A percentile compares a stretch with the other conserved stretches of the same genome.
Conservation (phyloP, 2,888 invertebrate species). For the Spisula subtruncata region DNA sequence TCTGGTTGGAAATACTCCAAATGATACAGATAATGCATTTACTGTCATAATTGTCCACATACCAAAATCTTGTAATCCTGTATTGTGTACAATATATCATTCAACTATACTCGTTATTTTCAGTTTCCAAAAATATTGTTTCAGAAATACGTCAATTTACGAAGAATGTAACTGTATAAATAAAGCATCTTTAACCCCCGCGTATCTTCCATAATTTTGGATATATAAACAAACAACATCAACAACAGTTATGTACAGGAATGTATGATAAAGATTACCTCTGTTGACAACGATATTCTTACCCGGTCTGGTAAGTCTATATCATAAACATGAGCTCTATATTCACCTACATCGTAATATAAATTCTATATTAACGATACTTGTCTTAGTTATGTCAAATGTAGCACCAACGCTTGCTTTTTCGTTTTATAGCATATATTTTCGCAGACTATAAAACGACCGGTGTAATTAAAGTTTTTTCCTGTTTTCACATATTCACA, state of each 20-base stretch:
- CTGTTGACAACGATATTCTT: neutral
- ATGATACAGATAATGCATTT: neutral
- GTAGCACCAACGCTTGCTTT: too few relatives aligned
- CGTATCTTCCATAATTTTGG: neutral
- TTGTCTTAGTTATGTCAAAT: too few relatives aligned
- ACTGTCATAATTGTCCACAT: neutral
- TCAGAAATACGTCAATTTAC: neutral
- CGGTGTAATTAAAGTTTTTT: too few relatives aligned
- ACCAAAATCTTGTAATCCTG: neutral
- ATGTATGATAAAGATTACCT: neutral
- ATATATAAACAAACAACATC: neutral
- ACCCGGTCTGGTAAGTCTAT: too few relatives aligned
- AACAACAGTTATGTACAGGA: constrained; percentile 9
- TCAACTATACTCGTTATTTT: neutral
- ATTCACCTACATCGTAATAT: too few relatives aligned
- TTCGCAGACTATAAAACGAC: too few relatives aligned
- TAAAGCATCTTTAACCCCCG: neutral
- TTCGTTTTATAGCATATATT: too few relatives aligned
- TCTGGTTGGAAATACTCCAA: neutral
- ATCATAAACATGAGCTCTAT: too few relatives aligned
- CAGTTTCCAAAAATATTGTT: neutral
- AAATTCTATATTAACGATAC: too few relatives aligned
- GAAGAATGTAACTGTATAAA: neutral
- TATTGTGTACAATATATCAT: neutral
- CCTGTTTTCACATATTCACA: too few relatives aligned